Evolutionary conservation across 2,888 invertebrate genomes (phyloP).

Genomic region (Coelopa pilipes): DNA sequence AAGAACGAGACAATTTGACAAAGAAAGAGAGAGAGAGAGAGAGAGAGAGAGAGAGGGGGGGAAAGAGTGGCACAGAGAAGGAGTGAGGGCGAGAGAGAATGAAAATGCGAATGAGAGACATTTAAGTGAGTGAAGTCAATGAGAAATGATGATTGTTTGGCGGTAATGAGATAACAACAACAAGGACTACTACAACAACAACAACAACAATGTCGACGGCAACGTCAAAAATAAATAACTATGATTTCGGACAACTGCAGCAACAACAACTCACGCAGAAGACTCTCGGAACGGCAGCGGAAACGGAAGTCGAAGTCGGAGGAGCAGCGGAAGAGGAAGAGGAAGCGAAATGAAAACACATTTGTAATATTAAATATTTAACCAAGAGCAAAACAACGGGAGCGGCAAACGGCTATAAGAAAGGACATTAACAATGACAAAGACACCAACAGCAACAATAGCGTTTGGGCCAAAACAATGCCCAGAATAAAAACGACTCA

Average conservation of each 20-base stretch:
- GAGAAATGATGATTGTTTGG: background rate
- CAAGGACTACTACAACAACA: background rate
- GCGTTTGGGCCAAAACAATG: background rate
- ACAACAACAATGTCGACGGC: background rate
- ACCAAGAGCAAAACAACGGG: background rate
- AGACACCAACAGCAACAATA: background rate
- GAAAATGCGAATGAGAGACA: background rate
- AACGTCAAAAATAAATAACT: conserved; percentile 23
- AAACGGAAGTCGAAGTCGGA: too few species aligned
- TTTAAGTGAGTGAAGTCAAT: background rate
- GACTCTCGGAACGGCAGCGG: too few species aligned
- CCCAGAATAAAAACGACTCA: too few species aligned
- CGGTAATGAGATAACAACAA: background rate
- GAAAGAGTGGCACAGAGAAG: too few species aligned
- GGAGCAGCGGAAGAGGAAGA: background rate
- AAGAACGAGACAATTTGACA: too few species aligned
- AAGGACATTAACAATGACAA: background rate
- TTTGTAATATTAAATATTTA: conserved; percentile 37
- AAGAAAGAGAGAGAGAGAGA: too few species aligned
- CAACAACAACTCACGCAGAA: conserved; percentile 19
- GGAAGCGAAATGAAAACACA: conserved; percentile 13
- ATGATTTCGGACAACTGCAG: background rate
- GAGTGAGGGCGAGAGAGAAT: background rate
- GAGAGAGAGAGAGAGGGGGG: too few species aligned
- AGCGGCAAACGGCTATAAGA: background rate